phyloP scores from a whole-genome alignment of 2,113 vertebrate species.

The Tiliqua scincoides region DNA sequence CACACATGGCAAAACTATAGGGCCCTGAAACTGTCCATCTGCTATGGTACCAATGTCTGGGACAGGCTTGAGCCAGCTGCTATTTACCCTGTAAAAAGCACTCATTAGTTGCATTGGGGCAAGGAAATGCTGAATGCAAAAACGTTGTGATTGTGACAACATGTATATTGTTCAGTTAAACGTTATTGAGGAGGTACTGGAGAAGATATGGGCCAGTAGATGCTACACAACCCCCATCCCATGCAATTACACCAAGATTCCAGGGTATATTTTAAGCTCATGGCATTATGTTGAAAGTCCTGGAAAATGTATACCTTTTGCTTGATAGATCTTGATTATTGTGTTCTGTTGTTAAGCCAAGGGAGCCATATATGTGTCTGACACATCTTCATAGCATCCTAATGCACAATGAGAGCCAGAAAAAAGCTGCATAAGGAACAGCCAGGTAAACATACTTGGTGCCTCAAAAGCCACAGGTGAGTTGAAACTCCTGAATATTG shows the following conservation, averaged over 20 bases:
- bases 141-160: not conserved
- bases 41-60: too few species aligned
- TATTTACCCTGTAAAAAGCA: too few species aligned
- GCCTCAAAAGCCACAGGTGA: slow-evolving; percentile 9
- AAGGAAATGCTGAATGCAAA: not conserved
- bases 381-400: not conserved
- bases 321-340: not conserved
- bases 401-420: not conserved
- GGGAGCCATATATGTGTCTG: not conserved
- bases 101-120: not conserved
- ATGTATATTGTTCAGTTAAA: not conserved
- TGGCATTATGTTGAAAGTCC: not conserved
- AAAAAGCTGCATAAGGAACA: not conserved
- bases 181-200: not conserved
- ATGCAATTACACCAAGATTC: not conserved
- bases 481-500: not conserved
- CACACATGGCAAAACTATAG: too few species aligned
- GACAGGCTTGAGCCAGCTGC: too few species aligned
- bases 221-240: not conserved
- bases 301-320: not conserved
- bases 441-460: not conserved
- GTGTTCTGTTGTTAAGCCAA: not conserved
- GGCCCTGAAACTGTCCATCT: too few species aligned
- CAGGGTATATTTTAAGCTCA: not conserved
- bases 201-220: not conserved